Evolutionary conservation across 53 echinoderm and acorn worm genomes (phyloP).

Genomic region (Henricia sp.): DNA sequence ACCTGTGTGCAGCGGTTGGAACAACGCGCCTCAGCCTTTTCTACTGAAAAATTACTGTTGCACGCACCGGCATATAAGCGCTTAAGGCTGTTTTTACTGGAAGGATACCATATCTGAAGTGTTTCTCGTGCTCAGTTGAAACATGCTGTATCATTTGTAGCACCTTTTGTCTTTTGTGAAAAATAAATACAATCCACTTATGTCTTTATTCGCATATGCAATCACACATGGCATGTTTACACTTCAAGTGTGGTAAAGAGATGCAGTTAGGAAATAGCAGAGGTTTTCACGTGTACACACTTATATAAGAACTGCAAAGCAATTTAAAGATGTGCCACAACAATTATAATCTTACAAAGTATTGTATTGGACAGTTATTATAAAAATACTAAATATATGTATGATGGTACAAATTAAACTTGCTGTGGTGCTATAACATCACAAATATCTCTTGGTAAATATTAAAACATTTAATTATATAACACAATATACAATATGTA

Average conservation of each 20-base stretch:
- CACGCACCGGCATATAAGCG: no score
- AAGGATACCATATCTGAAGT: no score
- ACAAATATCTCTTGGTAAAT: conserved; percentile 24
- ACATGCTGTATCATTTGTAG: no score
- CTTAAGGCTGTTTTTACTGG: no score
- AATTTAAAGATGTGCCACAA: not conserved
- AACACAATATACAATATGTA: conserved; percentile 35
- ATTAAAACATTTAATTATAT: conserved; percentile 47
- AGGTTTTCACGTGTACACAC: no score
- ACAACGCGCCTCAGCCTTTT: no score
- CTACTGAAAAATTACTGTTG: no score
- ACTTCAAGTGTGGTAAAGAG: not conserved
- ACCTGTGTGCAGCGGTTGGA: no score
- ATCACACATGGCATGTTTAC: not conserved
- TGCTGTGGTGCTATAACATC: conserved; percentile 14
- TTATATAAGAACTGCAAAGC: not conserved
- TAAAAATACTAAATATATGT: not conserved
- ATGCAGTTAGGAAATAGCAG: not conserved
- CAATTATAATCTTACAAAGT: not conserved
- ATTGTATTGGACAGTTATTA: not conserved
- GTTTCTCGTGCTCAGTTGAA: no score
- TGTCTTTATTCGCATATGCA: no score
- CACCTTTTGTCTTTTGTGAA: no score
- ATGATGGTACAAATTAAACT: not conserved
- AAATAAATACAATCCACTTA: no score